Percentiles rank a stretch among this genome's conserved stretches.
These are phyloP conservation scores for Leptura quadrifasciata DNA, from an alignment of 2,888 invertebrate genomes.

Conservation along the genomic window DNA sequence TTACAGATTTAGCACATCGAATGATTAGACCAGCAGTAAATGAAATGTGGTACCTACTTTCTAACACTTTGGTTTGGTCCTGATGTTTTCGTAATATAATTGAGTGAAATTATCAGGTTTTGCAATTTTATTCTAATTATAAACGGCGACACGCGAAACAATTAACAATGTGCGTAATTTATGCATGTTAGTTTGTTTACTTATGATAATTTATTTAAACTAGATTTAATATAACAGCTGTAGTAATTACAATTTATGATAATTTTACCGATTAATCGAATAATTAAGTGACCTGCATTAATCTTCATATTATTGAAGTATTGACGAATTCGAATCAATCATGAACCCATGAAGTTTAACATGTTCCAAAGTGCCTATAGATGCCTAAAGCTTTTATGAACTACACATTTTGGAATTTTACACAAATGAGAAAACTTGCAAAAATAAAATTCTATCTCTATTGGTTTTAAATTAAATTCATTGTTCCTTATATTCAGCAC, in stretches of 20 bases:
- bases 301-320: no score
- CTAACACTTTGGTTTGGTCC: not conserved
- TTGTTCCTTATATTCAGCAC: not conserved
- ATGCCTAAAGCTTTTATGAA: no score
- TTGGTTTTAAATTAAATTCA: no score
- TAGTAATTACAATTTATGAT: conserved; percentile 3
- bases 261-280: not conserved
- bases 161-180: not conserved
- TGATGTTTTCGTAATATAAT: not conserved
- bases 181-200: not conserved
- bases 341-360: no score
- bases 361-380: no score
- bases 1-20: not conserved
- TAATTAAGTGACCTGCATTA: not conserved
- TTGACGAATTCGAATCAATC: no score
- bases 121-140: not conserved
- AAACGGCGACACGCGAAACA: not conserved
- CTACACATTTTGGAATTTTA: no score
- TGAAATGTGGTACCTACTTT: not conserved
- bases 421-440: no score
- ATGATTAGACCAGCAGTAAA: not conserved
- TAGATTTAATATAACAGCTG: not conserved
- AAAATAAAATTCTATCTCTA: no score
- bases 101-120: not conserved
- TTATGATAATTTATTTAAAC: not conserved